Conservation (phyloP, 2,113 vertebrate species). For the Mustela lutreola region DNA sequence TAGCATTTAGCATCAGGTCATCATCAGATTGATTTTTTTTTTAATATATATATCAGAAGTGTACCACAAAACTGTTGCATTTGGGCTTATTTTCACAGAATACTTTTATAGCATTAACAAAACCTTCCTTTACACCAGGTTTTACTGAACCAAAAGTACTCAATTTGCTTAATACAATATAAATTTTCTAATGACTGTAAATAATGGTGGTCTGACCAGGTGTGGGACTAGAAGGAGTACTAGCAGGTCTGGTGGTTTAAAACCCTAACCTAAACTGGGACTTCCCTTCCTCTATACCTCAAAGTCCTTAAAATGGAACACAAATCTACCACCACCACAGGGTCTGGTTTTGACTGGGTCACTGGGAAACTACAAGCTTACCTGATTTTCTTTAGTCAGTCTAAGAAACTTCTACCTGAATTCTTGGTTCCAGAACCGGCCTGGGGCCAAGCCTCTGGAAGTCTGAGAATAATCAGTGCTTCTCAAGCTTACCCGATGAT, state of each 20-base stretch:
- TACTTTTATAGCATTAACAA: background rate
- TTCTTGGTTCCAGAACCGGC: background rate
- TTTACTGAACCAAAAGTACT: background rate
- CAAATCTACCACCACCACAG: background rate
- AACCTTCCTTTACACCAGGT: background rate
- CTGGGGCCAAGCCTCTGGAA: background rate
- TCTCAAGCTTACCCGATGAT: background rate
- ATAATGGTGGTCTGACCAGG: background rate
- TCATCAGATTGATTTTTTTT: background rate
- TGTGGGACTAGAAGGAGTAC: too few species aligned
- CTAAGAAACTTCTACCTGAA: background rate
- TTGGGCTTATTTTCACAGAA: background rate
- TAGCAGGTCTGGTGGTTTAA: background rate
- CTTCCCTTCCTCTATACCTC: background rate
- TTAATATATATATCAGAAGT: background rate
- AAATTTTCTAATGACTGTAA: background rate
- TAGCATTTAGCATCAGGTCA: background rate
- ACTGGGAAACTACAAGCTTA: background rate
- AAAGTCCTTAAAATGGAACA: background rate
- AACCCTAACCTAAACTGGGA: background rate
- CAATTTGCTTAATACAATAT: background rate
- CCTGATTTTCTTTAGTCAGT: background rate
- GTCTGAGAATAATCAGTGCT: background rate
- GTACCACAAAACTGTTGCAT: background rate
- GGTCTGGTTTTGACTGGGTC: background rate